Evolutionary conservation across 53 echinoderm and acorn worm species (phyloP).

Genomic region (Antedon mediterranea): DNA sequence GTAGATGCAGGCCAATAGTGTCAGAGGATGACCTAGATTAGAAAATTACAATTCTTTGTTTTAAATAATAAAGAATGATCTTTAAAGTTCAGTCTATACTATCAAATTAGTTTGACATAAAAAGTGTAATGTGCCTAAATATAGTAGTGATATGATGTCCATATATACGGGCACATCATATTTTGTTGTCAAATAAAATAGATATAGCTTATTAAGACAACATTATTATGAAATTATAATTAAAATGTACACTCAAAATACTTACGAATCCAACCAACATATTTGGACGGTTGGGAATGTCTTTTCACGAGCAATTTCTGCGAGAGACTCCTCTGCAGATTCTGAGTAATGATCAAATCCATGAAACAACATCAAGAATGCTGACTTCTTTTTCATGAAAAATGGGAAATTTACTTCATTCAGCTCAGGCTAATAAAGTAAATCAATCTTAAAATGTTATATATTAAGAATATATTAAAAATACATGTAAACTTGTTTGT

Average conservation of each 20-base stretch:
- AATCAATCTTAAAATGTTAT: not conserved
- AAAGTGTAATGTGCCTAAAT: too few relatives aligned
- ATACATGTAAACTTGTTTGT: too few relatives aligned
- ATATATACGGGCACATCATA: too few relatives aligned
- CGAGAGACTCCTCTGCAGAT: slow-evolving; percentile 30
- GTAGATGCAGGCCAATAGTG: slow-evolving; percentile 31
- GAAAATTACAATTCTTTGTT: not conserved
- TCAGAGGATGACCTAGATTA: slow-evolving; percentile 25
- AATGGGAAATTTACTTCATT: slow-evolving; percentile 42
- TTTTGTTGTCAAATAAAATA: too few relatives aligned
- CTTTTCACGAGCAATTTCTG: slow-evolving; percentile 17
- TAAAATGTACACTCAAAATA: not conserved
- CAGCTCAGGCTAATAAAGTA: slow-evolving; percentile 49
- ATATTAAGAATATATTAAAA: not conserved
- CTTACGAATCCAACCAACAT: slow-evolving; percentile 63
- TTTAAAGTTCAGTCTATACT: too few relatives aligned
- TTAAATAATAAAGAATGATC: too few relatives aligned
- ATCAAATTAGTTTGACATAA: too few relatives aligned
- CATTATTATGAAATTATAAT: too few relatives aligned
- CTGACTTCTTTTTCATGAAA: slow-evolving; percentile 17
- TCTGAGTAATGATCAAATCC: slow-evolving; percentile 28
- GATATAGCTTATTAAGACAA: too few relatives aligned
- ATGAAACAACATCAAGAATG: slow-evolving; percentile 64
- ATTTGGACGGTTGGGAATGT: slow-evolving; percentile 20
- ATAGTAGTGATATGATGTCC: too few relatives aligned